Evolutionary conservation across 1,140 invertebrate genomes (phyloP).

Genomic region (Drosophila carrolli): DNA sequence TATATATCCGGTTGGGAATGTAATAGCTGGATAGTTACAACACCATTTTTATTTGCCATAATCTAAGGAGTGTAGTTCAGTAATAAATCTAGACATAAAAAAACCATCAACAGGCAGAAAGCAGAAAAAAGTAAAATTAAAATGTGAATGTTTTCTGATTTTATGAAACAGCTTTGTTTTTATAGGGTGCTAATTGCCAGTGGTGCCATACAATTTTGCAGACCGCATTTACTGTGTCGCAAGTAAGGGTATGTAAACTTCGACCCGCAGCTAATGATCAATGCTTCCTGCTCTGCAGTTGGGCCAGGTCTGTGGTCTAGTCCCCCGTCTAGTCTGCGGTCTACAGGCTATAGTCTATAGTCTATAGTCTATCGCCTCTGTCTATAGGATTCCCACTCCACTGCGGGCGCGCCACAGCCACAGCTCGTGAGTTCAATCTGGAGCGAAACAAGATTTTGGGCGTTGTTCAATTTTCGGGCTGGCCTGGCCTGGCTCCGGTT

Average conservation of each 20-base stretch:
- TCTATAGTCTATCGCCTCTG: neutral
- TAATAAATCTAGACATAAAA: slow-evolving; percentile 1
- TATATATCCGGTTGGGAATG: no score
- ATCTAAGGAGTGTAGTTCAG: neutral
- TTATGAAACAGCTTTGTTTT: neutral
- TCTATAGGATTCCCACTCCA: slow-evolving; percentile 24
- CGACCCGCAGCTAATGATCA: slow-evolving; percentile 32
- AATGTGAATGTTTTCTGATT: neutral
- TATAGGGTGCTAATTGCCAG: slow-evolving; percentile 9
- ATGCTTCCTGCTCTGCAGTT: slow-evolving; percentile 21
- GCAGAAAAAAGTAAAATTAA: neutral
- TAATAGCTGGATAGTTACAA: neutral
- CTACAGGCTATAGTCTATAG: slow-evolving; percentile 7
- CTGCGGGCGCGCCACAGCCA: slow-evolving; percentile 45
- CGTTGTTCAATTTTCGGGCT: slow-evolving; percentile 78
- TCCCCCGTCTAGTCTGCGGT: slow-evolving; percentile 27
- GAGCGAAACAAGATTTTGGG: slow-evolving; percentile 79
- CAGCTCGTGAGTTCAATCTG: slow-evolving; percentile 75
- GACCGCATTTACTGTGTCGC: slow-evolving; percentile 4
- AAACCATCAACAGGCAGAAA: neutral
- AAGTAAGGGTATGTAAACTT: slow-evolving; percentile 45
- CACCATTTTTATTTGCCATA: neutral
- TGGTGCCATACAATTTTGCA: neutral
- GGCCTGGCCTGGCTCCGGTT: slow-evolving; percentile 53
- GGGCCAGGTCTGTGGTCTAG: slow-evolving; percentile 27